These are phyloP conservation scores for Sebastes iracundus DNA, from an alignment of 2,797 vertebrate genomes.

Conservation along the genomic window DNA sequence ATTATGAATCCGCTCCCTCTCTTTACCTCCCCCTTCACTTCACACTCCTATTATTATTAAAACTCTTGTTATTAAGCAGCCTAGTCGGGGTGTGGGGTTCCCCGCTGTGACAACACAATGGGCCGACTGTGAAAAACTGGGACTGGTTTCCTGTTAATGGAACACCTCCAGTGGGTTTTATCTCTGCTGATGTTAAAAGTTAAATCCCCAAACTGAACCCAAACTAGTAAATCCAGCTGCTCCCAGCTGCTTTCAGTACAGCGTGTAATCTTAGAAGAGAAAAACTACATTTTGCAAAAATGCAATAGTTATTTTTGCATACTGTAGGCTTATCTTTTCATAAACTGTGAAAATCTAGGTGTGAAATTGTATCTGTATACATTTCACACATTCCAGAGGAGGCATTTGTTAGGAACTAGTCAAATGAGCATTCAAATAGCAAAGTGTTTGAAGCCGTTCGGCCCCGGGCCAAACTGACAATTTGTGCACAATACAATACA, in stretches of 20 bases:
- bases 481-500: not conserved
- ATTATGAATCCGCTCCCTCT: constrained; percentile 14
- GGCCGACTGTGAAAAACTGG: constrained; percentile 34
- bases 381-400: constrained; percentile 40
- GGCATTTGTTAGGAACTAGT: not conserved
- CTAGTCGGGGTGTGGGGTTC: constrained; percentile 16
- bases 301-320: not conserved
- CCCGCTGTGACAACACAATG: constrained; percentile 60
- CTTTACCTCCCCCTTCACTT: constrained; percentile 21
- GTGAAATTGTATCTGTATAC: constrained; percentile 7
- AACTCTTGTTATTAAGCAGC: constrained; percentile 53
- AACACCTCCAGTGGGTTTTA: constrained; percentile 26
- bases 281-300: not conserved
- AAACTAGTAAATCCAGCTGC: constrained; percentile 14
- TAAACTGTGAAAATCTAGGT: constrained; percentile 15
- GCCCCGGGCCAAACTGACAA: not conserved
- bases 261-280: not conserved
- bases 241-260: not conserved
- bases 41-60: constrained; percentile 55
- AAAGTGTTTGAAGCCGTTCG: not conserved
- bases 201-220: not conserved
- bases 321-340: not conserved
- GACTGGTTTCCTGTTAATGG: constrained; percentile 37
- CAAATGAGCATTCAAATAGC: not conserved
- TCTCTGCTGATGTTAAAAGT: not conserved